Conservation (phyloP, 2,113 vertebrate species). For the Dinomys branickii region DNA sequence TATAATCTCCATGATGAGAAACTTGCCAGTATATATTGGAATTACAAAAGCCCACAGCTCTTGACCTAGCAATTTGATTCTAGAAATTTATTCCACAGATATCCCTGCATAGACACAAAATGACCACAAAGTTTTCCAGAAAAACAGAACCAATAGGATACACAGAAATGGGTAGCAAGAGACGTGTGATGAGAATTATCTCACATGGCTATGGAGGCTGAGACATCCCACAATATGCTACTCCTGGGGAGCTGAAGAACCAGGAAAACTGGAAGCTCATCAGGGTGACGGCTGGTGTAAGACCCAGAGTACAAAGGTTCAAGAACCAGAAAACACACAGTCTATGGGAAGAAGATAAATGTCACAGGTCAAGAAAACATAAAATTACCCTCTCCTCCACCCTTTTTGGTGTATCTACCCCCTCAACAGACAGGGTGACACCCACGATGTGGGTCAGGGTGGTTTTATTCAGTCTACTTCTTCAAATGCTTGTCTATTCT, state of each 20-base stretch:
- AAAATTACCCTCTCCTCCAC: not conserved
- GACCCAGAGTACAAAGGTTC: not conserved
- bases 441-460: not conserved
- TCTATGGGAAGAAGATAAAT: not conserved
- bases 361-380: not conserved
- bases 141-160: not conserved
- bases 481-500: not conserved
- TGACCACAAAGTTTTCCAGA: not conserved
- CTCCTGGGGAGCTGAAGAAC: not conserved
- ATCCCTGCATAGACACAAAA: not conserved
- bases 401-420: not conserved
- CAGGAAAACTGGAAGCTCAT: too few relatives aligned
- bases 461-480: not conserved
- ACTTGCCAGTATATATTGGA: conserved; percentile 26
- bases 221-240: not conserved
- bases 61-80: not conserved
- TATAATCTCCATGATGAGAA: conserved; percentile 38
- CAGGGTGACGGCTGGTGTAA: not conserved
- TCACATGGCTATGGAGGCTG: not conserved
- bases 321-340: not conserved
- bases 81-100: not conserved
- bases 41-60: conserved; percentile 27
- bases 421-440: not conserved
- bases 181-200: not conserved
- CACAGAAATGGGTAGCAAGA: not conserved